Percentiles rank a stretch among this genome's conserved stretches.
These are phyloP conservation scores for Squalus acanthias DNA, from an alignment of 2,797 vertebrate genomes.

Conservation along the genomic window DNA sequence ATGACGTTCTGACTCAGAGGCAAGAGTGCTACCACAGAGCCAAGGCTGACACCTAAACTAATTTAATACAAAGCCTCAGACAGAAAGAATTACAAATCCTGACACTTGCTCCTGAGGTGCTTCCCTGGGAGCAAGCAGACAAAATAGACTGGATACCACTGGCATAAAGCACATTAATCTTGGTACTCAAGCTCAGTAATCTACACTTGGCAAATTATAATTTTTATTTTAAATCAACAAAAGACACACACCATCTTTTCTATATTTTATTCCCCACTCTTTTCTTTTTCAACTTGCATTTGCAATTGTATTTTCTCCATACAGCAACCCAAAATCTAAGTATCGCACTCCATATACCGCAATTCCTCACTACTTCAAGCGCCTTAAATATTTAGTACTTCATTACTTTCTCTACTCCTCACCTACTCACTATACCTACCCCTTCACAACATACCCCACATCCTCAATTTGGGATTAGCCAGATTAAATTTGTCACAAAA, in stretches of 20 bases:
- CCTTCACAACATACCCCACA: background rate
- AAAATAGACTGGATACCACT: background rate
- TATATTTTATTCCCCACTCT: background rate
- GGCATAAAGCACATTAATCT: background rate
- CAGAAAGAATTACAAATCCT: background rate
- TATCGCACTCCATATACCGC: background rate
- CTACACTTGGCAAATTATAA: background rate
- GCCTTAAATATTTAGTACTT: too few species aligned
- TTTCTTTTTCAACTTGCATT: background rate
- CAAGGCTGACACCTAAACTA: background rate
- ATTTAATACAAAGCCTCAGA: background rate
- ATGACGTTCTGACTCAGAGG: background rate
- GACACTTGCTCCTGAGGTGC: background rate
- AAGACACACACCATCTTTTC: background rate
- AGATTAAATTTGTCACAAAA: background rate
- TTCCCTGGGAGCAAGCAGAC: background rate
- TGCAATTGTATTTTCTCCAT: background rate
- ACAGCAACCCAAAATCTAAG: background rate
- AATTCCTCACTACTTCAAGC: too few species aligned
- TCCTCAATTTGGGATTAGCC: background rate
- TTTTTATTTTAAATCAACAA: background rate
- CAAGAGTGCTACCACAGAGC: background rate
- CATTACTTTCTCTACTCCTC: background rate
- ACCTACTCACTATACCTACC: background rate
- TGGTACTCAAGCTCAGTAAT: background rate